Evolutionary conservation across 2,113 vertebrate species (phyloP).

Genomic region (Zosterops borbonicus): DNA sequence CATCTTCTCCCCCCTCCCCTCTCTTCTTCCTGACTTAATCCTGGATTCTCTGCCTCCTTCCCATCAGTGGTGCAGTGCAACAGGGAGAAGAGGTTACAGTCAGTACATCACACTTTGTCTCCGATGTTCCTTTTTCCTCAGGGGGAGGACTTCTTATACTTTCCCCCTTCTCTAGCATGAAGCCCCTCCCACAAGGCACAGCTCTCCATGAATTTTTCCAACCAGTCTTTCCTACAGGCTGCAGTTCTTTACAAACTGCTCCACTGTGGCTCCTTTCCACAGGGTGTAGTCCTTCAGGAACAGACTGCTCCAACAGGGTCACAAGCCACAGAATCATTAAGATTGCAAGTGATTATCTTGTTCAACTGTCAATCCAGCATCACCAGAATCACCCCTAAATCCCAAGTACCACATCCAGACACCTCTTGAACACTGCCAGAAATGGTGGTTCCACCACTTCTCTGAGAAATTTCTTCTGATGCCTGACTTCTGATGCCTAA

Average conservation of each 20-base stretch:
- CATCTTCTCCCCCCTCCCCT: too few relatives aligned
- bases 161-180: neutral
- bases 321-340: neutral
- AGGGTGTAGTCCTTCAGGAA: neutral
- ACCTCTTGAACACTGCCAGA: neutral
- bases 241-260: neutral
- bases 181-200: neutral
- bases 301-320: neutral
- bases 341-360: neutral
- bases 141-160: neutral
- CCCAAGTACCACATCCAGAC: neutral
- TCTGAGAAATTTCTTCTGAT: neutral
- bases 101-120: neutral
- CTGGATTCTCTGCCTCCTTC: neutral
- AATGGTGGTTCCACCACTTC: neutral
- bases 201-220: neutral
- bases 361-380: neutral
- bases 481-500: neutral
- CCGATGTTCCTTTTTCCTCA: neutral
- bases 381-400: neutral
- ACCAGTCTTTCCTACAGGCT: neutral
- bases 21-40: neutral
- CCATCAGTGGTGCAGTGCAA: neutral
- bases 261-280: neutral
- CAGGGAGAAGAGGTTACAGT: too few relatives aligned